Base-by-base conservation (phyloP, 2,113 vertebrate species). In the Meriones unguiculatus region DNA sequence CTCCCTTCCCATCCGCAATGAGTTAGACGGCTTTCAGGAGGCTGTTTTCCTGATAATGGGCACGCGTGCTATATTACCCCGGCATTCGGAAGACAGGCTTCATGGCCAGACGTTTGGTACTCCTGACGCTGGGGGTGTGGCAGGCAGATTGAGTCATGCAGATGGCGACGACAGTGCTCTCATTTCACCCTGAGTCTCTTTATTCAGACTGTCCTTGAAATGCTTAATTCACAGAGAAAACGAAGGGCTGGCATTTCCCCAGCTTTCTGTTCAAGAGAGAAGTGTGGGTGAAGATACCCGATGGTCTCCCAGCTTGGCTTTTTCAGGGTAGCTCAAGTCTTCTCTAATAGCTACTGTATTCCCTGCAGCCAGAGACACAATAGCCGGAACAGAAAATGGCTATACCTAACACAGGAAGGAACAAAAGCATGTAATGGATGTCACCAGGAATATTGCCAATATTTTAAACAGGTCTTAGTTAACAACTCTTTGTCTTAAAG, bases 181-280 rank as follows among this genome's bases (percentile, higher is more conserved):
- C 97, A 97, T 95, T 95, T 92, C 95, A 76, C 67, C 72, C 38
- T 59, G 91, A 87, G 84, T 90, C 64, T 95, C 95, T 96, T 95
- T 14, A 81, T 17, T 90, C 28, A 96, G 62, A 41, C 85, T 97
- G 87, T 86, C 95, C 73, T 50, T 65, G 86, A 95, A 95, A 97
- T 85, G n/a, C 87, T 77, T 91, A 90, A 96, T 93, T 96, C 70
- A 95, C 80, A 93, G 22, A 93, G 93, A 93, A 7, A 11, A 92
- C 90, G 77, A 78, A 72, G 41, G 95, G 22, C 57, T 77, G 67
- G 59, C 81, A 76, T 13, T 88, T 1, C 80, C 46, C 78, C 3
- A 72, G 46, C 46, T 77, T 32, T 52, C 28, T 22, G 8, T 32
- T 18, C 30, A 72, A 87, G 52, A 80, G n/a, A 85, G 69, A 92